Conservation (phyloP, 2,797 vertebrate genomes). For the Lophura swinhoii region DNA sequence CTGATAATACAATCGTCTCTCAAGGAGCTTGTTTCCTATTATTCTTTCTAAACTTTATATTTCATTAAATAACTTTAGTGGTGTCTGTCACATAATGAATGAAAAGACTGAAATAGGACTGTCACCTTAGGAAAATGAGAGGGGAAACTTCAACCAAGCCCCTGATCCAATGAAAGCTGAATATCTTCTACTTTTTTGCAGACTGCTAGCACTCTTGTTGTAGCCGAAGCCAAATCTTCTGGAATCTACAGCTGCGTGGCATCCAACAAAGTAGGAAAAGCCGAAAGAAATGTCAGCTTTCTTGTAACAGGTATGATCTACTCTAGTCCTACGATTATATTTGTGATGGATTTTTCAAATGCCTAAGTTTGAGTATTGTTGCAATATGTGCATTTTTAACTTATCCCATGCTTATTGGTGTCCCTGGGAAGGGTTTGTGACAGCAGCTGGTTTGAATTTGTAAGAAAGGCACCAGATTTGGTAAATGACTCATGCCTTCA, state of each 20-base stretch:
- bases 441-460: neutral
- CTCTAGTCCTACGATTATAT: neutral
- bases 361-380: neutral
- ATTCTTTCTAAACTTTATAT: constrained; percentile 49
- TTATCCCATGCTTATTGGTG: neutral
- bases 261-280: constrained; percentile 88
- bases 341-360: neutral
- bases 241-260: constrained; percentile 92
- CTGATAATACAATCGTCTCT: constrained; percentile 37
- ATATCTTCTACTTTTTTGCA: constrained; percentile 73
- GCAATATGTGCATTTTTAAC: neutral
- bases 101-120: constrained; percentile 43
- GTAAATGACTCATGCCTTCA: neutral
- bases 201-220: constrained; percentile 90
- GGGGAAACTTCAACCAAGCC: neutral
- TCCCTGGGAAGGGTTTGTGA: neutral
- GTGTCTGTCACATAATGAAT: constrained; percentile 28
- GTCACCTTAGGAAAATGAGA: neutral
- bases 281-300: constrained; percentile 87
- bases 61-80: constrained; percentile 55
- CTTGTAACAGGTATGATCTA: constrained; percentile 91
- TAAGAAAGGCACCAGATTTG: neutral
- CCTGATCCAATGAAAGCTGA: constrained; percentile 53
- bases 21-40: constrained; percentile 71
- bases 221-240: constrained; percentile 88